phyloP scores from a whole-genome alignment of 2,888 invertebrate genomes.

The Hirtodrosophila histrioides region DNA sequence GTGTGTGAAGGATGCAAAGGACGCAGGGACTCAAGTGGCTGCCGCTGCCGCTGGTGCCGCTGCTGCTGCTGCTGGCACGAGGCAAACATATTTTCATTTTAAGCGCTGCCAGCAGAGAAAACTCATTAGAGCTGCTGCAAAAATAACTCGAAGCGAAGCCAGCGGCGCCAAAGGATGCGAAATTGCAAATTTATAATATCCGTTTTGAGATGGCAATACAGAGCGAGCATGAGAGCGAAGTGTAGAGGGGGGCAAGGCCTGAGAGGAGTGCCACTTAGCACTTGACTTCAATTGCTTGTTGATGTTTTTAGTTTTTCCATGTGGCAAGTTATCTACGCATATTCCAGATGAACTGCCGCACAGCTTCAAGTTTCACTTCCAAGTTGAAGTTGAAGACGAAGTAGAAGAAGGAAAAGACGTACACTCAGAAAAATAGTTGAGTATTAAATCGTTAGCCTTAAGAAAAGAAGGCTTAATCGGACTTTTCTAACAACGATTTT shows the following conservation, averaged over 20 bases:
- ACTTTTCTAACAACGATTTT: too few species aligned
- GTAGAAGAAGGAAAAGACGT: background rate
- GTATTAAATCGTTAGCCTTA: too few species aligned
- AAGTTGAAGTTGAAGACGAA: slow-evolving; percentile 43
- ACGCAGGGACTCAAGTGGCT: slow-evolving; percentile 33
- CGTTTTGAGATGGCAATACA: slow-evolving; percentile 39
- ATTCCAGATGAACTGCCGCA: slow-evolving; percentile 38
- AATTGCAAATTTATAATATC: slow-evolving; percentile 80
- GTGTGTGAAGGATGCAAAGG: slow-evolving; percentile 16
- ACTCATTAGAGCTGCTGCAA: slow-evolving; percentile 71
- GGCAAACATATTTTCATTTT: slow-evolving; percentile 75
- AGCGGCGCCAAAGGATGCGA: slow-evolving; percentile 37
- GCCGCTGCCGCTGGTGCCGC: slow-evolving; percentile 1
- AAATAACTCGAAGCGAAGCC: slow-evolving; percentile 52
- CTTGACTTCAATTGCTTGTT: slow-evolving; percentile 72
- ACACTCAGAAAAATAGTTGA: too few species aligned
- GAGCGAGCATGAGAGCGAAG: background rate
- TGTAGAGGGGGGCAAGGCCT: background rate
- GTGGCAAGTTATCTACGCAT: slow-evolving; percentile 61
- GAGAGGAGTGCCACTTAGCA: slow-evolving; percentile 35
- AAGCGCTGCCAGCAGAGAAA: slow-evolving; percentile 62
- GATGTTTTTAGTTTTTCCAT: slow-evolving; percentile 65
- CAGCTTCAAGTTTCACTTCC: slow-evolving; percentile 8
- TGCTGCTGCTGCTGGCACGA: slow-evolving; percentile 31
- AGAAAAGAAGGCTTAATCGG: too few species aligned